Base-by-base conservation (phyloP, 2,113 vertebrate species). In the Zootoca vivipara region DNA sequence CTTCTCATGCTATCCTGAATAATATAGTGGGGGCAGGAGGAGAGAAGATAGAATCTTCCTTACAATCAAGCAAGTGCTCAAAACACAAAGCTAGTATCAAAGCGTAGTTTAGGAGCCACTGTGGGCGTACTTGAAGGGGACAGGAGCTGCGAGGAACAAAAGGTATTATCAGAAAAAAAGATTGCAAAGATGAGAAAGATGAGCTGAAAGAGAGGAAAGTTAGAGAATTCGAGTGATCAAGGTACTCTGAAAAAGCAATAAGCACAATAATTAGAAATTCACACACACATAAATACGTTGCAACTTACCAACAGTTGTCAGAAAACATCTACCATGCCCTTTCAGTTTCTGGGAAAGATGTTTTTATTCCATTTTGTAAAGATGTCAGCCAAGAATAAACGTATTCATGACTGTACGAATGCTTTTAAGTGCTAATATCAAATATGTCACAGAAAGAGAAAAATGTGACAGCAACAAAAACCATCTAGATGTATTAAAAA, bases 1-100 rank as follows among this genome's bases (percentile, higher is more conserved):
- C 33, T 89, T 83, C 35, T 81, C 12, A 10, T 81, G 74, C 20
- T 78, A 26, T 56, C 40, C 9, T 89, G 70, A 89, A 85, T 42
- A 40, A 83, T 42, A 26, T 58, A 28, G 4, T 1, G 3, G 58
- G 58, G 13, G 58, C 15, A 62, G 62, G 1, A 52, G 35, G 58
- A 73, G 78, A 52, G 46, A 52, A 52, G 5, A 72, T 58, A 82
- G 33, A 4, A 8, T 62, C 15, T 62, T 20, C 5, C 20, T 77
- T 87, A n/a, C 1, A 75, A 89, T 78, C 86, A 81, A 10, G 5
- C 86, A 78, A 15, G 5, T 0, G 2, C 26, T 84, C 9, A 2
- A 40, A 28, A 56, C 77, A 82, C 73, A 86, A n/a, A 4, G 38
- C 13, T 35, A 73, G n/a, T 64, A 72, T 77, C 8, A 56, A 90